Conservation (phyloP, 2,113 vertebrate species). For the Leptosomus discolor region DNA sequence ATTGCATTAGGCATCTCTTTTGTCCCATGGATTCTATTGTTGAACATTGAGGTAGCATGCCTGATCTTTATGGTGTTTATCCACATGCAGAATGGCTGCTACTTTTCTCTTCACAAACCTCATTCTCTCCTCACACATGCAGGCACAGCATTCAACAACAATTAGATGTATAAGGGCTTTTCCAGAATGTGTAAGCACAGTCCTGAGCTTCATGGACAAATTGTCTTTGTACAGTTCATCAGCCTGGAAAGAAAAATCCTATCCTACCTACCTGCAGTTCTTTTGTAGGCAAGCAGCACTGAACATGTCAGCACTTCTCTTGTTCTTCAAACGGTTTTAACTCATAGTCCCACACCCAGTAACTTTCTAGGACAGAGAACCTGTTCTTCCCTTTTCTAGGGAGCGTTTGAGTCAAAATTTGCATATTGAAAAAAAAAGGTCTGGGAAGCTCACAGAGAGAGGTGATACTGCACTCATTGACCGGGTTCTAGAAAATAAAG, state of each 20-base stretch:
- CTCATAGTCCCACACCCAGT: neutral
- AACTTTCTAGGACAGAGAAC: neutral
- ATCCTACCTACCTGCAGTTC: neutral
- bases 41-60: neutral
- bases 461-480: neutral
- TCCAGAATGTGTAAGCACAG: neutral
- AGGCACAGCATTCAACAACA: neutral
- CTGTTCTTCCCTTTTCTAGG: neutral
- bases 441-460: neutral
- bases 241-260: neutral
- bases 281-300: neutral
- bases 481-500: neutral
- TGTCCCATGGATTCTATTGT: neutral
- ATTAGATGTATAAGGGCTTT: neutral
- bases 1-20: neutral
- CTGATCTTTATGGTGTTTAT: neutral
- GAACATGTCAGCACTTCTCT: neutral
- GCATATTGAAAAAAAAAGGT: neutral
- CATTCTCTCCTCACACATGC: neutral
- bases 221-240: neutral
- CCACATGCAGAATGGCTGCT: neutral
- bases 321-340: neutral
- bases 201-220: neutral
- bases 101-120: neutral
- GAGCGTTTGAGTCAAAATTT: neutral